Evolutionary conservation across 2,797 vertebrate species (phyloP).

Genomic region (Myioborus melanocephalus): DNA sequence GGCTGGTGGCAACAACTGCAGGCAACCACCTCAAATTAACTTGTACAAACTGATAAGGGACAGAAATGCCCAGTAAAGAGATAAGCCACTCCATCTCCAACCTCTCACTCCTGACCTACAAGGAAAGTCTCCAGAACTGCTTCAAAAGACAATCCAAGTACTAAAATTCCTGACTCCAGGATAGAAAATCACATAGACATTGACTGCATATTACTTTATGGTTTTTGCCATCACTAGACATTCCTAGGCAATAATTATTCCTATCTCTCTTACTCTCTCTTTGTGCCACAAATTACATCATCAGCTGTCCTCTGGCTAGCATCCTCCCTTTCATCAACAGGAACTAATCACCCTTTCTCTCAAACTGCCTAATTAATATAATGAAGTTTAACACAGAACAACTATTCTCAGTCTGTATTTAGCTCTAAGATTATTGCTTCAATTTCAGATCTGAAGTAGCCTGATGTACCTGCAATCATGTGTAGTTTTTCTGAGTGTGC

Average conservation of each 20-base stretch:
- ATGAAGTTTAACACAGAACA: conserved; percentile 43
- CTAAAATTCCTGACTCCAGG: not conserved
- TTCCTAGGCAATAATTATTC: not conserved
- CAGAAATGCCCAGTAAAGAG: not conserved
- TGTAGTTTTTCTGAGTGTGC: not conserved
- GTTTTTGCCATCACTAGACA: not conserved
- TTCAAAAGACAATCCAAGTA: not conserved
- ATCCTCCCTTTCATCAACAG: conserved; percentile 22
- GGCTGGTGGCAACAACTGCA: not conserved
- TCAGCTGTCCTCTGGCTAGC: conserved; percentile 12
- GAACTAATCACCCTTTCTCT: conserved; percentile 13
- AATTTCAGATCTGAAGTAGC: conserved; percentile 33
- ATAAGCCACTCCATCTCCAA: not conserved
- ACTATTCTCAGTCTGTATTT: conserved; percentile 40
- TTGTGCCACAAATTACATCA: conserved; percentile 28
- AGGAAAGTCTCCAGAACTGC: not conserved
- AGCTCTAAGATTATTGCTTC: conserved; percentile 47
- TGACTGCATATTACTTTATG: not conserved
- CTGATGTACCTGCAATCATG: not conserved
- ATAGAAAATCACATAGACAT: not conserved
- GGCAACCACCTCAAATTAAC: not conserved
- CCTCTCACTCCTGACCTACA: not conserved
- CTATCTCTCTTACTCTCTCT: not conserved
- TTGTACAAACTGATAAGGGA: not conserved
- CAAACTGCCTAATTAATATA: conserved; percentile 29